These are phyloP conservation scores for Nothura maculosa DNA, from an alignment of 2,797 vertebrate species.

Conservation along the genomic window DNA sequence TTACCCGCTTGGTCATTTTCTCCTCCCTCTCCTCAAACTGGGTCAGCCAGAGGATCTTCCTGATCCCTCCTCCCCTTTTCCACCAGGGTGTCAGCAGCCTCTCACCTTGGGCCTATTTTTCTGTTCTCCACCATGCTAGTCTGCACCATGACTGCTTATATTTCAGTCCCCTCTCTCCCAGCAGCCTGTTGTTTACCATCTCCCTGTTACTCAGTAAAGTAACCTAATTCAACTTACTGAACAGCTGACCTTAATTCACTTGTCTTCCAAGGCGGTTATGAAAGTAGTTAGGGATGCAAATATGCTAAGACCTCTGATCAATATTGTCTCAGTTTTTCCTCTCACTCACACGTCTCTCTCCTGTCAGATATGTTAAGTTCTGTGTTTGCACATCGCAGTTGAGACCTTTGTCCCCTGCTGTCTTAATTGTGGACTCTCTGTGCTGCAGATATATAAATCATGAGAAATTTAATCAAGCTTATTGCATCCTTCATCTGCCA, in stretches of 20 bases:
- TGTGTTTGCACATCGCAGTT: conserved; percentile 35
- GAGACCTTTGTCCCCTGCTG: conserved; percentile 32
- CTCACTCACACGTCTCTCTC: not conserved
- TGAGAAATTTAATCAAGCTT: conserved; percentile 69
- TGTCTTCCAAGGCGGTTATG: not conserved
- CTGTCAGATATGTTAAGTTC: conserved; percentile 4
- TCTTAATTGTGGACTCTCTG: conserved; percentile 42
- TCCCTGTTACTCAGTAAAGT: not conserved
- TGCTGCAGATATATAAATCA: conserved; percentile 65
- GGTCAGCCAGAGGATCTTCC: not conserved
- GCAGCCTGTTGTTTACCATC: not conserved
- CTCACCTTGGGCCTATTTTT: not conserved
- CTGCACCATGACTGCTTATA: not conserved
- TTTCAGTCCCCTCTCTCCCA: not conserved
- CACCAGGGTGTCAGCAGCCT: not conserved
- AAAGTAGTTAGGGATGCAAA: not conserved
- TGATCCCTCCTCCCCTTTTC: not conserved
- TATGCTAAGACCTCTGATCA: not conserved
- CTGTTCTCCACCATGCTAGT: not conserved
- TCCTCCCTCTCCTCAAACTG: not conserved
- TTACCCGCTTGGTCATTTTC: not conserved
- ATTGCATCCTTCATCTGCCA: conserved; percentile 62
- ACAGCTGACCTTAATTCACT: not conserved
- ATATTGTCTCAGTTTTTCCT: not conserved
- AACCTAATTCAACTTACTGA: not conserved